These are phyloP conservation scores for Formica selysi DNA, from an alignment of 1,140 invertebrate species.

Conservation along the genomic window DNA sequence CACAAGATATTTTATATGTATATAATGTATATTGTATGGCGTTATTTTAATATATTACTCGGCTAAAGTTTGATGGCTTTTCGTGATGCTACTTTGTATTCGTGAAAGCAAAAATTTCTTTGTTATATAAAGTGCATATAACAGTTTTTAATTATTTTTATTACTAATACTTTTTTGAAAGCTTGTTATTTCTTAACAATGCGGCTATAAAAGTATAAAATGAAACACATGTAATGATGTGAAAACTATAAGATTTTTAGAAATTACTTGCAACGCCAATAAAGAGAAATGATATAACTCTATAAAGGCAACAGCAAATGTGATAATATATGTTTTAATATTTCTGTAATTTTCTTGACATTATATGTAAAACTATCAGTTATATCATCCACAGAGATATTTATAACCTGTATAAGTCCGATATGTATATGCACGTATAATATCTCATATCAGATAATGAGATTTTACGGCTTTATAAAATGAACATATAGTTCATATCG, in stretches of 20 bases:
- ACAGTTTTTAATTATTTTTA: background rate
- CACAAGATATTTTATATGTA: no score
- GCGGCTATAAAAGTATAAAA: background rate
- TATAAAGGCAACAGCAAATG: no score
- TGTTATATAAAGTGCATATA: background rate
- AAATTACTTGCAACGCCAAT: no score
- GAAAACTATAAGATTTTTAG: no score
- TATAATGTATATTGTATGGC: no score
- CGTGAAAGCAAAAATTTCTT: background rate
- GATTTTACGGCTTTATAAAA: background rate
- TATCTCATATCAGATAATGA: background rate
- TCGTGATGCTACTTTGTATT: background rate
- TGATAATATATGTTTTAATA: no score
- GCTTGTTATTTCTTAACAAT: background rate
- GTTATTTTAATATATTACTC: background rate
- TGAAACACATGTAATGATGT: background rate
- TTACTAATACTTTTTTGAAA: background rate
- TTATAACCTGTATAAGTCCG: background rate
- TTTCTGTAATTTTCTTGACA: no score
- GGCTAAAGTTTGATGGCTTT: background rate
- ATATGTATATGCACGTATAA: background rate
- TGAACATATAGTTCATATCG: background rate
- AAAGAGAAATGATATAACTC: no score
- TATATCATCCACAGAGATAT: background rate
- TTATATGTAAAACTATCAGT: no score